These are phyloP conservation scores for Lithophane socia DNA, from an alignment of 2,888 invertebrate species.

Conservation along the genomic window DNA sequence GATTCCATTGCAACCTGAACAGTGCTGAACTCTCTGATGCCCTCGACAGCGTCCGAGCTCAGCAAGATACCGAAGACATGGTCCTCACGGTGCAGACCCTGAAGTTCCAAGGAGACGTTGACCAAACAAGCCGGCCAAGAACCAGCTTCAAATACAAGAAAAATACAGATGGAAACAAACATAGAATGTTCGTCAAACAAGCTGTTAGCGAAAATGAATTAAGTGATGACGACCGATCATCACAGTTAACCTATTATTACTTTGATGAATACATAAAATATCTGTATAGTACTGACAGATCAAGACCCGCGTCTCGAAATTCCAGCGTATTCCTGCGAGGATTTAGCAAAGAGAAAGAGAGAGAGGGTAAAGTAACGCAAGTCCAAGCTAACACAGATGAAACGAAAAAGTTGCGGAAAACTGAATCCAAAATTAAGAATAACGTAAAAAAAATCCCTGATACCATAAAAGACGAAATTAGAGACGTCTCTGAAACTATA, in stretches of 20 bases:
- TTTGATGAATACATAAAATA: constrained; percentile 85
- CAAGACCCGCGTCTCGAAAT: constrained; percentile 81
- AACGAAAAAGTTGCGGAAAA: constrained; percentile 68
- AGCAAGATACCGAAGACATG: constrained; percentile 74
- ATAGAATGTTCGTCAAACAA: constrained; percentile 87
- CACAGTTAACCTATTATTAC: constrained; percentile 81
- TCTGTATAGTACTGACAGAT: constrained; percentile 77
- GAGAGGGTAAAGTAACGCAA: constrained; percentile 78
- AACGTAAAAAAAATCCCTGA: constrained; percentile 58
- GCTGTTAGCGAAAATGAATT: constrained; percentile 73
- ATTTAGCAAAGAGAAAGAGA: constrained; percentile 68
- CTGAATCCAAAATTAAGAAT: constrained; percentile 66
- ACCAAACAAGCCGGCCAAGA: constrained; percentile 76
- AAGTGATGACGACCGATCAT: constrained; percentile 75
- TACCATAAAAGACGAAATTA: constrained; percentile 59
- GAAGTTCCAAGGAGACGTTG: constrained; percentile 80
- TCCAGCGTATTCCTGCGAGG: constrained; percentile 78
- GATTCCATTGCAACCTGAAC: constrained; percentile 76
- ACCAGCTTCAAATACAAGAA: constrained; percentile 85
- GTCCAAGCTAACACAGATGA: constrained; percentile 68
- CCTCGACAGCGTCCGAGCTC: constrained; percentile 60
- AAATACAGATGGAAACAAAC: constrained; percentile 73
- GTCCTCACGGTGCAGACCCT: constrained; percentile 85
- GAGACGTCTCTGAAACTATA: constrained; percentile 62
- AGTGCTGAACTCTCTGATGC: constrained; percentile 59